Evolutionary conservation across 2,888 invertebrate species (phyloP), one percentile per base, ranked within the genome.

Genomic region (Didymodactylos carnosus): DNA sequence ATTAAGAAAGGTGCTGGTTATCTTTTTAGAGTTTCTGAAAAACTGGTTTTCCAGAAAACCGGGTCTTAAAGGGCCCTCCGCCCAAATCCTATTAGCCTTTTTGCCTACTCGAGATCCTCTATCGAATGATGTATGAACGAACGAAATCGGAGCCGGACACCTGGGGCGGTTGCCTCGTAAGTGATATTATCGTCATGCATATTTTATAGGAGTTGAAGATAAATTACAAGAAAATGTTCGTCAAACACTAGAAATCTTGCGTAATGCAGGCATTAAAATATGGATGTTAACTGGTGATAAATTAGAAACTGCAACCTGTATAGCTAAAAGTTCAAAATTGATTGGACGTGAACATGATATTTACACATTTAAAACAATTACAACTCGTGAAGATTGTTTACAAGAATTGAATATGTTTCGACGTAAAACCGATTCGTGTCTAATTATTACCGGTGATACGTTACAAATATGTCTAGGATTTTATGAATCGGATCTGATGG

Each of bases 261-360:
- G 88, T 77, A 89, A 89, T 82, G 89, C 89, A 76, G 89, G 89
- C 75, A 88, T 89, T 76, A 88, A 88, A 85, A 88, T 88, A 74
- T 89, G 89, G 89, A 90, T 89, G 89, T 83, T 89, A 77, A 89
- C 89, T 3, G 84, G 85, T 46, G 89, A 89, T 80, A 89, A 88
- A 84, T 82, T 95, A 77, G 98, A 98, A 85, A 99, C 98, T 0
- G 98, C 98, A 0, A 90, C 92, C 39, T 97, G 97, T 82, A 98
- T 98, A 80, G 97, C 98, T 3, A 95, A 97, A 82, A 95, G 95
- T 79, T 91, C 94, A 7, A 89, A 91, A 78, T 86, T 98, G 73
- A 91, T 93, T 72, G 88, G 90, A 0, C 87, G 90, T 53, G 88
- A 88, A 71, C 92, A 93, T 83, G 89, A 84, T 77, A 86, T 91